A percentile compares a stretch with the other conserved stretches of the same genome.
Evolutionary conservation across 2,797 vertebrate species (phyloP).

Genomic region (Anas capensis): DNA sequence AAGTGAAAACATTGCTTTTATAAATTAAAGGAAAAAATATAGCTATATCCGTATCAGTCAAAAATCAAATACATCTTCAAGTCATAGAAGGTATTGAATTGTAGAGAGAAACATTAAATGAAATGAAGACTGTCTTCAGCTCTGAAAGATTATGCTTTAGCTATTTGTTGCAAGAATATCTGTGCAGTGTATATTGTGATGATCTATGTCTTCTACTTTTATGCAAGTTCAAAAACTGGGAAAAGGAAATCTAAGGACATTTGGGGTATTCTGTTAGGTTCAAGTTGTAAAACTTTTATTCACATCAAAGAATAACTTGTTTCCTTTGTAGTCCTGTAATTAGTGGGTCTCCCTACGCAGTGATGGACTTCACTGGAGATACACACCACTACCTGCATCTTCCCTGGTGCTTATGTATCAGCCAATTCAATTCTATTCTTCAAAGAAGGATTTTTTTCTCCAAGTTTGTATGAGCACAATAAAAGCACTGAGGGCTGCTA

Average conservation of each 20-base stretch:
- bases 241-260: not conserved
- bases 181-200: not conserved
- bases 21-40: not conserved
- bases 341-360: rapidly evolving
- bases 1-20: not conserved
- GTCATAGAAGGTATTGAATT: not conserved
- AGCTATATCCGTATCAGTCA: not conserved
- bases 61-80: not conserved
- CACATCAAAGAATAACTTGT: not conserved
- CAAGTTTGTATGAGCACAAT: not conserved
- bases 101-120: not conserved
- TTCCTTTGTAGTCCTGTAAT: not conserved
- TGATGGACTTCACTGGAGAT: not conserved
- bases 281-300: not conserved
- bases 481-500: not conserved
- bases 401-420: not conserved
- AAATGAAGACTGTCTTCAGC: not conserved
- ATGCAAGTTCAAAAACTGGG: not conserved
- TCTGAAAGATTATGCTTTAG: not conserved
- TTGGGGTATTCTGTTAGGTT: not conserved
- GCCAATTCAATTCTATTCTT: not conserved
- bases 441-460: not conserved
- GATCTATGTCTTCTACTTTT: not conserved
- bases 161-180: not conserved
- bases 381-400: not conserved